Conservation (phyloP, 2,797 vertebrate genomes). For the Sciaenops ocellatus region DNA sequence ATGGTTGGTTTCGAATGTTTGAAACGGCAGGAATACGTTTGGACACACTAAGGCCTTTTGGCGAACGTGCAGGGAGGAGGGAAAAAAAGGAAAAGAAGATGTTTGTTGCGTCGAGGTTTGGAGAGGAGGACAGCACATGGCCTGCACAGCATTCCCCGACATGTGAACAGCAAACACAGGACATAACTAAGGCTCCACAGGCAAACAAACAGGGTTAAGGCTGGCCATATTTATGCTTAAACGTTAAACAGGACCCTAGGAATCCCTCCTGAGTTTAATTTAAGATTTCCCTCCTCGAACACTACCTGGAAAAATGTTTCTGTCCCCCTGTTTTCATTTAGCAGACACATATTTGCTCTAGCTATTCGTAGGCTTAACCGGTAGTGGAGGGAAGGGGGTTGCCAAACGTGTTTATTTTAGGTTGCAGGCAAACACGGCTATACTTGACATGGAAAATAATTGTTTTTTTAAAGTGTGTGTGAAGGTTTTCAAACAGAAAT, state of each 20-base stretch:
- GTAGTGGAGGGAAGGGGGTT: conserved; percentile 54
- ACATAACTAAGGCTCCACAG: conserved; percentile 77
- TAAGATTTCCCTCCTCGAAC: conserved; percentile 65
- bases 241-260: conserved; percentile 71
- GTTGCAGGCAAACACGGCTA: conserved; percentile 78
- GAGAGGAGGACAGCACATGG: conserved; percentile 79
- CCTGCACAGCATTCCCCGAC: conserved; percentile 78
- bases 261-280: conserved; percentile 82
- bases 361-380: conserved; percentile 79
- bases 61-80: conserved; percentile 51
- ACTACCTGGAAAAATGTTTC: conserved; percentile 71
- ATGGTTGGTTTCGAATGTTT: conserved; percentile 73
- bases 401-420: conserved; percentile 69
- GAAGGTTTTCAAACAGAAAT: conserved; percentile 68
- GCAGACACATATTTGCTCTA: conserved; percentile 80
- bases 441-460: conserved; percentile 76
- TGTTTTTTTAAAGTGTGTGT: conserved; percentile 51
- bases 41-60: conserved; percentile 73
- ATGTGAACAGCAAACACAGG: conserved; percentile 87
- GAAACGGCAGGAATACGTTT: conserved; percentile 70
- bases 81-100: conserved; percentile 68
- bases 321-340: conserved; percentile 75
- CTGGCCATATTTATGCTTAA: conserved; percentile 66
- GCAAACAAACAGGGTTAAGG: conserved; percentile 80
- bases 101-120: conserved; percentile 82